Base-by-base conservation (phyloP, 2,113 vertebrate genomes). In the Smithornis capensis region DNA sequence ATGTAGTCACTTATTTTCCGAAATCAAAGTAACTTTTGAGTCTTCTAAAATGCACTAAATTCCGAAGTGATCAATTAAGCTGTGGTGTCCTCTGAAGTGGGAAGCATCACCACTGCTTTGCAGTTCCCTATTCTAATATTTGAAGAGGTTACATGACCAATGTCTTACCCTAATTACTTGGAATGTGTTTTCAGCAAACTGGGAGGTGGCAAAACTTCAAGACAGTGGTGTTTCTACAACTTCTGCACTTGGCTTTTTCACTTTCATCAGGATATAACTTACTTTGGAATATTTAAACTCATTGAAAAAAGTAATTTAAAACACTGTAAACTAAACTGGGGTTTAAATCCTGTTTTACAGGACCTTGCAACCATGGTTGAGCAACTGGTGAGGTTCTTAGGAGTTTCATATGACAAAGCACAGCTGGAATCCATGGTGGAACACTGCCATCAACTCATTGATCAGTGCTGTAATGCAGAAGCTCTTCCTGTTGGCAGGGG, bases 391-490 rank as follows among this genome's bases (percentile, higher is more conserved):
- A 97, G 98, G 18, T 99, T 99, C 96, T 98, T 99, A 81, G 99
- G 99, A 13, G 98, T 99, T 82, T 98, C 99, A 14, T 99, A 98
- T n/a, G 99, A 99, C 97, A 99, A 99, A 96, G 98, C 98, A 57
- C 99, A 99, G 98, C 82, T 99, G 97, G 99, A 99, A 95, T 94
- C 98, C 60, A 98, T 99, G 98, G 98, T 98, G 50, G 99, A 99
- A 93, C 99, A 98, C 96, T 99, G 99, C 95, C 99, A 99, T 96
- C 99, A 99, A 83, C 99, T 99, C 67, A 98, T 99, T 8, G 99
- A 99, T 92, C 99, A 99, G 96, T 99, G 99, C 97, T 98, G 98
- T 95, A 99, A 99, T 53, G 98, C 99, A 0, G 99, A 99, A 97
- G 99, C 99, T 7, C 98, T 99, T 95, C 98, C 99, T 0, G 98